phyloP scores from a whole-genome alignment of 2,797 vertebrate genomes.

The Podarcis siculus region DNA sequence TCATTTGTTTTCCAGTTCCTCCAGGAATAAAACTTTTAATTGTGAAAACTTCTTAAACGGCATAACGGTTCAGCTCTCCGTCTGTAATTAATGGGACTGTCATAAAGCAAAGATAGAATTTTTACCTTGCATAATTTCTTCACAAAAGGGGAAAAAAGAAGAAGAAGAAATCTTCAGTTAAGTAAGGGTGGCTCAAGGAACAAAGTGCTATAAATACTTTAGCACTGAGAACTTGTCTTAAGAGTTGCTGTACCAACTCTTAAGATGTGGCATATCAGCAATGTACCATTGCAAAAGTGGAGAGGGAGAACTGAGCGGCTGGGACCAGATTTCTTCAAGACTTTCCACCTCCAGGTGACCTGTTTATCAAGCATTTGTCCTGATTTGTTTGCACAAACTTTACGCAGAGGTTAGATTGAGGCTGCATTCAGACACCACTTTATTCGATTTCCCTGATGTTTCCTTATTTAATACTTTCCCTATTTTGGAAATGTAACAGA shows the following conservation, averaged over 20 bases:
- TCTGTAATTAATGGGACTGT: slow-evolving; percentile 77
- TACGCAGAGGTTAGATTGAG: too few species aligned
- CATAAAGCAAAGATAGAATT: slow-evolving; percentile 61
- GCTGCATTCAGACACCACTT: too few species aligned
- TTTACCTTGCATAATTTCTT: slow-evolving; percentile 28
- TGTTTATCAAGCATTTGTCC: too few species aligned
- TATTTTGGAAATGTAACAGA: too few species aligned
- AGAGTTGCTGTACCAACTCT: not conserved
- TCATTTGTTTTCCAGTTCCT: slow-evolving; percentile 78
- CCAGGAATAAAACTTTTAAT: slow-evolving; percentile 82
- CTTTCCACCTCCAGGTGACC: too few species aligned
- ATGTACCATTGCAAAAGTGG: not conserved
- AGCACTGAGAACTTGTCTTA: slow-evolving; percentile 36
- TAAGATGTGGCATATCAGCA: not conserved
- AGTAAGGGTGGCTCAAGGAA: slow-evolving; percentile 24
- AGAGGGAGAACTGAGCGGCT: not conserved
- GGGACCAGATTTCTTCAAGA: not conserved
- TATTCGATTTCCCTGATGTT: too few species aligned
- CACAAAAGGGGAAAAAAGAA: not conserved
- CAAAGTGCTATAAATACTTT: slow-evolving; percentile 33
- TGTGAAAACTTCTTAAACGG: slow-evolving; percentile 79
- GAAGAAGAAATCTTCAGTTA: slow-evolving; percentile 25
- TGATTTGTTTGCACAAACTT: too few species aligned
- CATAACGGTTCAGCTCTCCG: slow-evolving; percentile 74
- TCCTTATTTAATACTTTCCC: too few species aligned